Percentiles rank a stretch among this genome's conserved stretches.
Evolutionary conservation across 1,140 invertebrate species (phyloP).

Genomic region (Nebria ingens): DNA sequence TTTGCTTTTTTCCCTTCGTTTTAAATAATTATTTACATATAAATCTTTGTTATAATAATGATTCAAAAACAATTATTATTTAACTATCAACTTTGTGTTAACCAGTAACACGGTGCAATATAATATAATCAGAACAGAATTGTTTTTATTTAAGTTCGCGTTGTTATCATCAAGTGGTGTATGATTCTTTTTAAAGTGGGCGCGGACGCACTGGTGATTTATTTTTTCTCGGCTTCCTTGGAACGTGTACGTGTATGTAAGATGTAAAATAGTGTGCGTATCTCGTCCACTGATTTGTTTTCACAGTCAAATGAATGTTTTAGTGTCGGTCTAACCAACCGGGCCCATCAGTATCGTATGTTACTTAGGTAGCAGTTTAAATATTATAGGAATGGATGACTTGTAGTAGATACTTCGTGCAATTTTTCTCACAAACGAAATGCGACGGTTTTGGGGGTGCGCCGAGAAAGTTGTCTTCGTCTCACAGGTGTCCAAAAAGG

Average conservation of each 20-base stretch:
- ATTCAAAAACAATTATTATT: slow-evolving; percentile 7
- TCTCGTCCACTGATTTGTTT: neutral
- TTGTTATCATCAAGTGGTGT: neutral
- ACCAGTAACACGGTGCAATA: neutral
- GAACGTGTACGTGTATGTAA: neutral
- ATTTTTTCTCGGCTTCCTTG: neutral
- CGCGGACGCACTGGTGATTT: neutral
- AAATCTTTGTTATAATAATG: neutral
- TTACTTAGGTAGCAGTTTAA: no score
- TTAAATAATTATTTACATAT: neutral
- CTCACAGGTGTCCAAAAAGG: no score
- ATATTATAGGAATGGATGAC: no score
- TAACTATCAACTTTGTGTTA: neutral
- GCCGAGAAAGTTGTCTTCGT: no score
- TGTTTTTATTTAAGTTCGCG: neutral
- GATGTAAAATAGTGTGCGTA: no score
- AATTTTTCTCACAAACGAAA: no score
- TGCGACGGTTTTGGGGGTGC: no score
- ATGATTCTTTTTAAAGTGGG: neutral
- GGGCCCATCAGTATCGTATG: no score
- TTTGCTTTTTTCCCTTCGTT: no score
- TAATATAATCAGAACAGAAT: slow-evolving; percentile 1
- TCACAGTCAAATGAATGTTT: no score
- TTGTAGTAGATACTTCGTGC: no score
- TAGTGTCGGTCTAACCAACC: no score